Conservation (phyloP, 2,888 invertebrate genomes). For the Scaeva pyrastri region DNA sequence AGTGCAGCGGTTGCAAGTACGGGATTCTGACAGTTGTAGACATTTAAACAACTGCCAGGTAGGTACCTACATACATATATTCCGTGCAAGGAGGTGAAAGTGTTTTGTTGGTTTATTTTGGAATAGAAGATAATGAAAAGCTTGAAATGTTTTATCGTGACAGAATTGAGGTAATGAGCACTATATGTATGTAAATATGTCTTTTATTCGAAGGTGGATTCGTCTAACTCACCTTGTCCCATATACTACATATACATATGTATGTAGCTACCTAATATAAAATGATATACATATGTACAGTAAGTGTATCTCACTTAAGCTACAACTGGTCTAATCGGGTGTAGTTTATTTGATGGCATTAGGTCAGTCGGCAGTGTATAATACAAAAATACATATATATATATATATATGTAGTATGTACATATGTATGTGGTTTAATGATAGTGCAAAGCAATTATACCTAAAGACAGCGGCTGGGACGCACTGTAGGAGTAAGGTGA, state of each 20-base stretch:
- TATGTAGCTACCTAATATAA: not conserved
- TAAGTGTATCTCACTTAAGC: not conserved
- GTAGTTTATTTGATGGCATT: constrained; percentile 57
- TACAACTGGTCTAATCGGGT: constrained; percentile 36
- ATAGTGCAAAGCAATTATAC: constrained; percentile 47
- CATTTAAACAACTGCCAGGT: constrained; percentile 26
- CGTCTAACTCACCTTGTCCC: too few species aligned
- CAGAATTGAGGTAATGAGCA: constrained; percentile 59
- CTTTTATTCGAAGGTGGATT: too few species aligned
- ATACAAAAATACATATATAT: too few species aligned
- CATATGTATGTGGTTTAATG: constrained; percentile 27
- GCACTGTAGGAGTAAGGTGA: constrained; percentile 5
- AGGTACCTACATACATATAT: too few species aligned
- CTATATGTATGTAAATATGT: too few species aligned
- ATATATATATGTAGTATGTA: too few species aligned
- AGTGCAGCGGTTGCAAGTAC: constrained; percentile 3
- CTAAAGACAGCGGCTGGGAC: constrained; percentile 18
- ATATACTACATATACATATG: not conserved
- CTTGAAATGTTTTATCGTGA: constrained; percentile 28
- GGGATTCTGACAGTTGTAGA: not conserved
- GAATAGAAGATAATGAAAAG: constrained; percentile 12
- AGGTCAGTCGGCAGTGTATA: constrained; percentile 39
- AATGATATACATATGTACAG: not conserved
- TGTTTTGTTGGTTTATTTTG: not conserved
- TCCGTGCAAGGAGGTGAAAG: not conserved